Percentiles rank a stretch among this genome's conserved stretches.
Conservation (phyloP, 2,113 vertebrate genomes). For the Rhadina sibilatrix region DNA sequence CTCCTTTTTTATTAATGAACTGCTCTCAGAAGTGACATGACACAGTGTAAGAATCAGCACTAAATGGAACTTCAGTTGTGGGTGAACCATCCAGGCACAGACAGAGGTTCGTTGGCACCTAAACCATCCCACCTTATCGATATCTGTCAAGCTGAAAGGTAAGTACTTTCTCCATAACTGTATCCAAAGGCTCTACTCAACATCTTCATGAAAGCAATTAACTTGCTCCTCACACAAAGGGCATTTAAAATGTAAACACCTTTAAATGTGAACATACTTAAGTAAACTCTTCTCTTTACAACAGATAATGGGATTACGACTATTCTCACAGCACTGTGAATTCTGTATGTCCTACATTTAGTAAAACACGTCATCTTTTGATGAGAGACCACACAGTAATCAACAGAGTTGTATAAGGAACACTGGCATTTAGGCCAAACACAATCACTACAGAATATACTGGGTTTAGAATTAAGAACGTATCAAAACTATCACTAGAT, state of each 20-base stretch:
- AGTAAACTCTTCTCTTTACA: neutral
- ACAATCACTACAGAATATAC: neutral
- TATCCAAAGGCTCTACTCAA: neutral
- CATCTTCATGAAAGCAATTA: neutral
- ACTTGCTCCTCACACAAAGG: neutral
- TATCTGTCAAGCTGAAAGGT: neutral
- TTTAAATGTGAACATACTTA: neutral
- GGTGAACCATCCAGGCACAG: neutral
- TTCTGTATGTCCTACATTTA: neutral
- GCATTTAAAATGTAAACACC: neutral
- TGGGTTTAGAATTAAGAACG: neutral
- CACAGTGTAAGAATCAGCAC: neutral
- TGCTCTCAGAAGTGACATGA: neutral
- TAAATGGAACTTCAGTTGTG: neutral
- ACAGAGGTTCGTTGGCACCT: neutral
- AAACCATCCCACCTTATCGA: neutral
- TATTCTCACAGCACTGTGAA: neutral
- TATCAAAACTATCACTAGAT: neutral
- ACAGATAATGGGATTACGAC: neutral
- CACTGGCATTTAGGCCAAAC: neutral
- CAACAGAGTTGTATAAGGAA: neutral
- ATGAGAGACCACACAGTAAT: neutral
- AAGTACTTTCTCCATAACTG: neutral
- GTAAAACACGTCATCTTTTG: neutral
- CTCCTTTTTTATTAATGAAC: neutral